These are phyloP conservation scores for Pissodes strobi DNA, from an alignment of 1,140 invertebrate genomes.

Conservation along the genomic window DNA sequence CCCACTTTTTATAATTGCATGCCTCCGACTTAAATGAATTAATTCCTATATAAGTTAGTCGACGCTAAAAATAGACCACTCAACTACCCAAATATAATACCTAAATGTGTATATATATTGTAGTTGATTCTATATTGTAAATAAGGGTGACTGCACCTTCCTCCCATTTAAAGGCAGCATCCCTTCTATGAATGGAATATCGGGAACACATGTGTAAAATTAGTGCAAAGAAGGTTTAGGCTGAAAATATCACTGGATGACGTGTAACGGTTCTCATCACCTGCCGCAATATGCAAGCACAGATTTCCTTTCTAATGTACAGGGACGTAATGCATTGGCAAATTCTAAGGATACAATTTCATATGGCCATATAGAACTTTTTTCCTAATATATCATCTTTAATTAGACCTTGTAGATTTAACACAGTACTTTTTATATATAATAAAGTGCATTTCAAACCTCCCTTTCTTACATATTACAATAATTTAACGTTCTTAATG, in stretches of 20 bases:
- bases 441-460: no score
- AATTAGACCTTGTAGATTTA: no score
- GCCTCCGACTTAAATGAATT: no score
- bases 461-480: no score
- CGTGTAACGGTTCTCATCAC: constrained; percentile 30
- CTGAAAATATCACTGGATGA: constrained; percentile 27
- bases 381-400: no score
- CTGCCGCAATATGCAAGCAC: constrained; percentile 10
- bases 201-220: constrained; percentile 31
- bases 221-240: constrained; percentile 21
- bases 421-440: no score
- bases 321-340: constrained; percentile 3
- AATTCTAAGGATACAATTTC: no score
- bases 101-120: not conserved
- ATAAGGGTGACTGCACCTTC: constrained; percentile 25
- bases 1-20: no score
- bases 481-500: no score
- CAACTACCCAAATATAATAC: not conserved
- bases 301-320: constrained; percentile 21
- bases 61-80: no score
- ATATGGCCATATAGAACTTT: no score
- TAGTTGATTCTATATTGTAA: not conserved
- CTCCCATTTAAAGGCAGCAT: constrained; percentile 23
- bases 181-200: constrained; percentile 8
- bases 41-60: no score